Base-by-base conservation (phyloP, 1,140 invertebrate genomes). In the Gryllus bimaculatus region DNA sequence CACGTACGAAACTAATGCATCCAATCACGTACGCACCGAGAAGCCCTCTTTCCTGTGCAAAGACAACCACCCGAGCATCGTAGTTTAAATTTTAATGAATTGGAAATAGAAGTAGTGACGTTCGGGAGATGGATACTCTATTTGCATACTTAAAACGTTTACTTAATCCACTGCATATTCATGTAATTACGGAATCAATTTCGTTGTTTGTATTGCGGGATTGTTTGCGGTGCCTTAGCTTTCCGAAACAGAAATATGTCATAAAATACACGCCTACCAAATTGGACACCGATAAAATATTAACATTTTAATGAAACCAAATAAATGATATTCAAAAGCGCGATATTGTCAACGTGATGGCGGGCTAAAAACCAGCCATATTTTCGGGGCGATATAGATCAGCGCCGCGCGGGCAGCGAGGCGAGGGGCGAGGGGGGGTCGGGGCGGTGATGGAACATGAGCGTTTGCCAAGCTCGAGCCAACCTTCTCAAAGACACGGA, bases 301-400 rank as follows among this genome's bases (percentile, higher is more conserved):
- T 66, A 66, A 66, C 54, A 66, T 66, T 66, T 66, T 66, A 66
- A 66, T 66, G 54, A 66, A 66, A 66, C 54, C 54, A 66, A 66
- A 66, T 66, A 66, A 66, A 66, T 66, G 54, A 66, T 66, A 66
- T 66, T 66, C 54, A 66, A 66, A 18, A 66, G 54, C 54, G 54
- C 54, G 54, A 66, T 66, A 13, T 66, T 66, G 54, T 66, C 18
- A 18, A 18, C 18, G 54, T 66, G 54, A 66, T 66, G 18, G 54
- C 54, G 54, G 54, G 54, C 54, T 66, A 66, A 66, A 66, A 66
- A 18, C 54, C 10, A 66, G 54, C 54, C 54, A 66, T 66, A 66
- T 66, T 66, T 66, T 66, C 10, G 54, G 54, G 18, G 54, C 54
- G 54, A 66, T 66, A 66, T 10, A 7, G 18, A 66, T 66, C 54